These are phyloP conservation scores for Florisuga fusca DNA, from an alignment of 2,797 vertebrate genomes.

Conservation along the genomic window DNA sequence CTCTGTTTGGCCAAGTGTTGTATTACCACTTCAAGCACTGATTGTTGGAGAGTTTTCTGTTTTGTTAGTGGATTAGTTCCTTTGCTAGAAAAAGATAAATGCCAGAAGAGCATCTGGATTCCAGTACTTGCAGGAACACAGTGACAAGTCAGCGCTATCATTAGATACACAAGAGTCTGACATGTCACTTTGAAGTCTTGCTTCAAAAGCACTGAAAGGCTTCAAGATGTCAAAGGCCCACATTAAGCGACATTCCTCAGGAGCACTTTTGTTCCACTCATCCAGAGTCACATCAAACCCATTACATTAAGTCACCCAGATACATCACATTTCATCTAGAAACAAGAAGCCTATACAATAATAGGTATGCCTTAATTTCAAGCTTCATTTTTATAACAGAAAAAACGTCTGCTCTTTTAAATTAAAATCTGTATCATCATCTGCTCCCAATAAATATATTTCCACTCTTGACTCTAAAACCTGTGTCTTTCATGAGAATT, in stretches of 20 bases:
- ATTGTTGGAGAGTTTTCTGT: background rate
- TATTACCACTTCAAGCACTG: background rate
- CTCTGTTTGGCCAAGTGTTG: background rate
- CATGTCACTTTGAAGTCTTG: background rate
- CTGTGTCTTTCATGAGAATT: background rate
- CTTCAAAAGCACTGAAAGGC: constrained; percentile 38
- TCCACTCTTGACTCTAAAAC: background rate
- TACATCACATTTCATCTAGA: background rate
- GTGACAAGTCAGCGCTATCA: background rate
- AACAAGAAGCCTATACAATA: background rate
- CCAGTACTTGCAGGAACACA: background rate
- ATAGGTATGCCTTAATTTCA: background rate
- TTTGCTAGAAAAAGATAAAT: background rate
- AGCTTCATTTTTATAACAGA: background rate
- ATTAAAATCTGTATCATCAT: background rate
- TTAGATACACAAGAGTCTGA: background rate
- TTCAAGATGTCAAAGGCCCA: constrained; percentile 22
- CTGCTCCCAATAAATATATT: background rate
- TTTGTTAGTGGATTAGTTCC: background rate
- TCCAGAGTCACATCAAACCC: background rate
- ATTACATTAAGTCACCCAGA: background rate
- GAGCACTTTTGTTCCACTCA: background rate
- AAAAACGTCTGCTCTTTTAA: background rate
- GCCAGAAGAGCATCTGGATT: background rate
- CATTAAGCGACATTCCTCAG: background rate